Percentiles rank a stretch among this genome's conserved stretches.
phyloP scores from a whole-genome alignment of 2,888 invertebrate species.

The Phlogophora meticulosa region DNA sequence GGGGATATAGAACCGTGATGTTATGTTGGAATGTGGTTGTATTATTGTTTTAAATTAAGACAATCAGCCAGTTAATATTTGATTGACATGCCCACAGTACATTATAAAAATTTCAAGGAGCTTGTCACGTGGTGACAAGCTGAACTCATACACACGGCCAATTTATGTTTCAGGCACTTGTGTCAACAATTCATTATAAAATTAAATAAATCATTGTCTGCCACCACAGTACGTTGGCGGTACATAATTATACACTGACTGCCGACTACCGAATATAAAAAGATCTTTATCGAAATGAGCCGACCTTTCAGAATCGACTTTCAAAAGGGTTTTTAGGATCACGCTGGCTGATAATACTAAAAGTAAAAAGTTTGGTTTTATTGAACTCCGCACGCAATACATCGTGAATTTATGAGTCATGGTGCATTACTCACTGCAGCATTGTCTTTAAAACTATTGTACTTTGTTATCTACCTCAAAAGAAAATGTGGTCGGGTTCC shows the following conservation, averaged over 20 bases:
- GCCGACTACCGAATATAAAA: conserved; percentile 7
- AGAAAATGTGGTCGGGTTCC: background rate
- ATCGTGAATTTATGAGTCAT: conserved; percentile 36
- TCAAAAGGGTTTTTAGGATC: conserved; percentile 5
- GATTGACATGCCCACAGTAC: background rate
- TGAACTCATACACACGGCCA: conserved; percentile 28
- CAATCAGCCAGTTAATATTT: conserved; percentile 3
- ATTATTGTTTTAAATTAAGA: background rate
- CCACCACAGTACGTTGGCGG: background rate
- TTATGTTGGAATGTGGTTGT: too few relatives aligned
- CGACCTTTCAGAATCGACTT: conserved; percentile 9
- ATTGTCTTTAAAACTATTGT: conserved; percentile 34
- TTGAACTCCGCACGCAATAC: conserved; percentile 32
- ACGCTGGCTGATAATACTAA: conserved; percentile 12
- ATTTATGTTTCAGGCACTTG: conserved; percentile 35
- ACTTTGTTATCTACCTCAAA: conserved; percentile 10
- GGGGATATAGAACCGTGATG: too few relatives aligned
- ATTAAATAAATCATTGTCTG: conserved; percentile 35
- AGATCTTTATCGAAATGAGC: background rate
- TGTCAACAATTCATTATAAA: conserved; percentile 38
- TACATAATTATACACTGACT: background rate
- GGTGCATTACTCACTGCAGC: conserved; percentile 27
- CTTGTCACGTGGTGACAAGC: conserved; percentile 10
- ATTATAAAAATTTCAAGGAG: background rate
- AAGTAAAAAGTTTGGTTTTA: conserved; percentile 35